Percentiles rank a stretch among this genome's conserved stretches.
These are phyloP conservation scores for Cynoglossus semilaevis DNA, from an alignment of 2,113 vertebrate genomes.

Conservation along the genomic window DNA sequence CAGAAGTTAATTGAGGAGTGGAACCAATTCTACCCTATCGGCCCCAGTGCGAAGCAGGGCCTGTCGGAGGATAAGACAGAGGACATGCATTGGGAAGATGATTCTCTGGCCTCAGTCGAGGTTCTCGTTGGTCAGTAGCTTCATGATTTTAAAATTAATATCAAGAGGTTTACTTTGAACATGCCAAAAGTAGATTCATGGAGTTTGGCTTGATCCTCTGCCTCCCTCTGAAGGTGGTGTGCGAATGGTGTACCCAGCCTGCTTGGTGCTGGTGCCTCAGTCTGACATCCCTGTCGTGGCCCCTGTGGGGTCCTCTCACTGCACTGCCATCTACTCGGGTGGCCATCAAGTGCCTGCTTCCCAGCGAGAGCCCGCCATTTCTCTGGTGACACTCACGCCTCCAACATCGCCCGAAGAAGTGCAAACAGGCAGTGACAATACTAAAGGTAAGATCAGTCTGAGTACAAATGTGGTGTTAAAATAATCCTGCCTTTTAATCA, in stretches of 20 bases:
- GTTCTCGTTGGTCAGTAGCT: slow-evolving; percentile 91
- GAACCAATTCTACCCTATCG: slow-evolving; percentile 98
- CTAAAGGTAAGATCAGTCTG: too few species aligned
- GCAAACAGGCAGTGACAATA: slow-evolving; percentile 83
- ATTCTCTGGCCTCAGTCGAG: slow-evolving; percentile 96
- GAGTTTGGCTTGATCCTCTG: not conserved
- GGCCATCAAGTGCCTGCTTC: slow-evolving; percentile 95
- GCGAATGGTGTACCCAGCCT: slow-evolving; percentile 96
- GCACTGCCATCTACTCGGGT: slow-evolving; percentile 87
- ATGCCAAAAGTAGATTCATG: not conserved
- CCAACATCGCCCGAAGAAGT: slow-evolving; percentile 96
- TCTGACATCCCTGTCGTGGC: slow-evolving; percentile 89
- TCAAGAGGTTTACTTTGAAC: not conserved
- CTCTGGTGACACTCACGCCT: slow-evolving; percentile 94
- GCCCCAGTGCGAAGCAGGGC: slow-evolving; percentile 84
- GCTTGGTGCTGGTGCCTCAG: slow-evolving; percentile 94
- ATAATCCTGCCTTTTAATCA: too few species aligned
- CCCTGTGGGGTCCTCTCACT: slow-evolving; percentile 86
- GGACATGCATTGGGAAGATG: slow-evolving; percentile 98
- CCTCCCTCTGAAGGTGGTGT: slow-evolving; percentile 83
- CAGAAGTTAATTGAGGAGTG: slow-evolving; percentile 97
- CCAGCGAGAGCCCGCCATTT: slow-evolving; percentile 95
- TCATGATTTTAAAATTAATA: not conserved
- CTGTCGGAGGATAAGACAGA: slow-evolving; percentile 86
- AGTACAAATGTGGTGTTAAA: too few species aligned